These are phyloP conservation scores for Aphelocoma californica DNA, from an alignment of 2,797 vertebrate genomes.

Conservation along the genomic window DNA sequence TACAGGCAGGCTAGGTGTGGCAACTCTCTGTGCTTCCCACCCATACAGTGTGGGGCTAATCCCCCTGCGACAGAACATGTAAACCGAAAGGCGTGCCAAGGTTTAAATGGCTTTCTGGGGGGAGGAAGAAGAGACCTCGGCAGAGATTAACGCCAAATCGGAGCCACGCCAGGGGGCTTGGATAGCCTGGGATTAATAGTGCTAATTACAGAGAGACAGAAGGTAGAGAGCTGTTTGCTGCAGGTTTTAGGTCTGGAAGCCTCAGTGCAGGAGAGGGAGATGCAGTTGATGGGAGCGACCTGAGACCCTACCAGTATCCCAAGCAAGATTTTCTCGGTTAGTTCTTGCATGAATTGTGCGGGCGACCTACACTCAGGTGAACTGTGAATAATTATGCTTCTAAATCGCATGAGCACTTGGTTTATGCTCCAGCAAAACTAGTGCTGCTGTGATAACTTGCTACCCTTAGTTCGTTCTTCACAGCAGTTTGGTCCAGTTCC, in stretches of 20 bases:
- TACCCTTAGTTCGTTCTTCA: neutral
- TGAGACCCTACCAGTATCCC: neutral
- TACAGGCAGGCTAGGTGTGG: neutral
- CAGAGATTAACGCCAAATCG: conserved; percentile 55
- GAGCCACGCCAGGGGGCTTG: conserved; percentile 32
- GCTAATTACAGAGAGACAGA: conserved; percentile 50
- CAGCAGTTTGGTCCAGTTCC: neutral
- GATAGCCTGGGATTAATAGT: conserved; percentile 51
- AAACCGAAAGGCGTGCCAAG: neutral
- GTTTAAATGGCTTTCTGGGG: conserved; percentile 26
- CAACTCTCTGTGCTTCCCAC: neutral
- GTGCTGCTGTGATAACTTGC: neutral
- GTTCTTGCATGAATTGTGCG: neutral
- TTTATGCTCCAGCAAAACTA: neutral
- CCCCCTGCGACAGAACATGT: neutral
- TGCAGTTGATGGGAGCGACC: neutral
- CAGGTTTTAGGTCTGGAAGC: neutral
- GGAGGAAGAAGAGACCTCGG: conserved; percentile 27
- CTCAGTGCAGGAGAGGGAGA: neutral
- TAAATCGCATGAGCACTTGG: neutral
- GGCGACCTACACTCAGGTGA: neutral
- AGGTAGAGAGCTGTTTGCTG: conserved; percentile 24
- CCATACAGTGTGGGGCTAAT: neutral
- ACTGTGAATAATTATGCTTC: conserved; percentile 18
- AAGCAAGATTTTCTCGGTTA: neutral